Base-by-base conservation (phyloP, 2,888 invertebrate species). In the Lycocerus yunnanus region DNA sequence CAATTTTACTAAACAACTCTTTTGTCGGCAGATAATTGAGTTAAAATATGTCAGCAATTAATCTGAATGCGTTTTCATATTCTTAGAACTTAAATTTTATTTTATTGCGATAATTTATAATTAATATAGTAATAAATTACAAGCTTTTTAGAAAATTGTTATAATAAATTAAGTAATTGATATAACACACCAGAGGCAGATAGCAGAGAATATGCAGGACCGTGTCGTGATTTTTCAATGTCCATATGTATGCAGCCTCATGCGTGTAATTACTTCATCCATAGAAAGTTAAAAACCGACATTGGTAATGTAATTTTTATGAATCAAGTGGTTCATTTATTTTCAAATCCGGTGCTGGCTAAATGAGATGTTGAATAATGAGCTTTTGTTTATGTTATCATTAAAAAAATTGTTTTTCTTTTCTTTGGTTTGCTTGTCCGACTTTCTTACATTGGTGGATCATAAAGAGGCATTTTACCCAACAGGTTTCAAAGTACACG, bases 1-100 rank as follows among this genome's bases (percentile, higher is more conserved):
- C 43, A 43, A 1, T 43, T 43, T n/a, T n/a, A 43, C 43, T n/a
- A 43, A 43, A n/a, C 43, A 43, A 43, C n/a, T 43, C 43, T 63
- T 63, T 63, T 63, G 61, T 63, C 61, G 61, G 61, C 20, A 63
- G 61, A 63, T 63, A 18, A 63, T 18, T 18, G 16, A 63, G n/a
- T 63, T 18, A 63, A 63, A 63, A 15, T 63, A 63, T 63, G 20
- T 63, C 61, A 18, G 61, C 61, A 63, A 63, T 63, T 18, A 63
- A 63, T 63, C 20, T 63, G 20, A 63, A 63, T 18, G 15, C 14
- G 61, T 63, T 63, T 63, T 15, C 20, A 15, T 18, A 18, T 63
- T 63, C 61, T 63, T 20, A 63, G 61, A 63, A 63, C 16, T 63
- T 63, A 63, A 63, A 63, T 20, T 63, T 63, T 63, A 43, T 43